Evolutionary conservation across 2,888 invertebrate genomes (phyloP), one percentile per base, ranked within the genome.

Genomic region (Drosophila niveifrons): DNA sequence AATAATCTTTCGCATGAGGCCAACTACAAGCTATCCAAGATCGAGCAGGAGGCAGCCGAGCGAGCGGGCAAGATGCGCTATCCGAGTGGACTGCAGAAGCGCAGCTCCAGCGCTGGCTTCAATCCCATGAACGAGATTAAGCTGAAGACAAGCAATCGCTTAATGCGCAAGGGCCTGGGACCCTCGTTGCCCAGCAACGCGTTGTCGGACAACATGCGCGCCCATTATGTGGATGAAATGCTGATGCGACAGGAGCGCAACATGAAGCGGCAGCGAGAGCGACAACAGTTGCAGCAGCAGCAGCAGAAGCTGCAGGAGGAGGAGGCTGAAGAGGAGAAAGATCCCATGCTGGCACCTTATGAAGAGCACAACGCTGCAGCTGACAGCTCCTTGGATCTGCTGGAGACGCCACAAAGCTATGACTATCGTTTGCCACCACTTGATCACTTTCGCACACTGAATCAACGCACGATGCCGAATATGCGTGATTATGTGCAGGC

Each of bases 1-100:
- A 91, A 92, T 61, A 92, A 92, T 78, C 76, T 93, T 0, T 90
- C 90, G 0, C 92, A 92, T 43, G 92, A 92, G 72, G 92, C 93
- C 43, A 82, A 93, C 75, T 93, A 92, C 51, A 92, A 92, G 61
- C 76, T 93, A 1, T 93, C 92, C 0, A 92, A 92, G 74, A 72
- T 88, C 7, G 93, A 92, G 62, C 92, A 92, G 72, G 92, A 92
- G 13, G 85, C 85, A 0, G 75, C 87, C 0, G 92, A 91, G 23
- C 70, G 55, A 1, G 11, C 57, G 1, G 23, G 11, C 9, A 68
- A 61, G 15, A 2, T 39, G 0, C 67, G 66, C 0, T 63, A 34
- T 47, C 74, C 75, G 1, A 13, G 8, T 3, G 53, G 47, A 2
- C 4, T 68, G 0, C 55, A 47, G 2, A 85, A 89, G 50, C 78